phyloP scores from a whole-genome alignment of 2,888 invertebrate genomes.

The Acronicta alni region DNA sequence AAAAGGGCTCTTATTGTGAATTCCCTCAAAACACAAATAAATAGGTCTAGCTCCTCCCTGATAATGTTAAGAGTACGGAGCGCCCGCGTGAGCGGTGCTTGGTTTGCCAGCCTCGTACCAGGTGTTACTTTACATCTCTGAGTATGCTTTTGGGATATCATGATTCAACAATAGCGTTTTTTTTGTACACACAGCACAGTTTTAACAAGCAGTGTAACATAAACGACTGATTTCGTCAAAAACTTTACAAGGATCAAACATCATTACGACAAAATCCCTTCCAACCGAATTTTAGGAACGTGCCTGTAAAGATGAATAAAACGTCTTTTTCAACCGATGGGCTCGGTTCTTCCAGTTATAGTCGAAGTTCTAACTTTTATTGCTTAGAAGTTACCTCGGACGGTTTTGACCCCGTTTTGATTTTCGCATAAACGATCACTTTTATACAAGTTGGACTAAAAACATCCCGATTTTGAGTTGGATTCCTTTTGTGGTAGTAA shows the following conservation, averaged over 20 bases:
- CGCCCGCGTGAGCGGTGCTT: too few relatives aligned
- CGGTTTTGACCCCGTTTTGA: slow-evolving; percentile 35
- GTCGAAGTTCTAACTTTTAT: slow-evolving; percentile 46
- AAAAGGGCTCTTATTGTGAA: too few relatives aligned
- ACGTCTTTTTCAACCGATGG: slow-evolving; percentile 25
- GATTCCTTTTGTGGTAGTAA: too few relatives aligned
- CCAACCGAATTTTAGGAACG: slow-evolving; percentile 9
- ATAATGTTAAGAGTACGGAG: too few relatives aligned
- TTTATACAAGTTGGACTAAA: slow-evolving; percentile 39
- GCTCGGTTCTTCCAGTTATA: slow-evolving; percentile 29
- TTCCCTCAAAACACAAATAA: too few relatives aligned
- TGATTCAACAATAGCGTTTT: too few relatives aligned
- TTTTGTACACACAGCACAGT: too few relatives aligned
- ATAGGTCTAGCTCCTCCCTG: too few relatives aligned
- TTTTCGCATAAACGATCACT: slow-evolving; percentile 47
- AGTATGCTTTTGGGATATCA: too few relatives aligned
- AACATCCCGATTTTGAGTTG: slow-evolving; percentile 17
- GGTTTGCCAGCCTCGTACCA: too few relatives aligned
- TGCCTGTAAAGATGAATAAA: slow-evolving; percentile 37
- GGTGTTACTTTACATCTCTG: too few relatives aligned
- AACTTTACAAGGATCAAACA: slow-evolving; percentile 2
- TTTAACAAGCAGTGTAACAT: not conserved
- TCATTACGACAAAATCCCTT: slow-evolving; percentile 14
- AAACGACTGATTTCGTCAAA: not conserved
- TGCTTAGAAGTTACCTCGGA: slow-evolving; percentile 45